These are phyloP conservation scores for Anthonomus grandis DNA, from an alignment of 1,140 invertebrate species.

Conservation along the genomic window DNA sequence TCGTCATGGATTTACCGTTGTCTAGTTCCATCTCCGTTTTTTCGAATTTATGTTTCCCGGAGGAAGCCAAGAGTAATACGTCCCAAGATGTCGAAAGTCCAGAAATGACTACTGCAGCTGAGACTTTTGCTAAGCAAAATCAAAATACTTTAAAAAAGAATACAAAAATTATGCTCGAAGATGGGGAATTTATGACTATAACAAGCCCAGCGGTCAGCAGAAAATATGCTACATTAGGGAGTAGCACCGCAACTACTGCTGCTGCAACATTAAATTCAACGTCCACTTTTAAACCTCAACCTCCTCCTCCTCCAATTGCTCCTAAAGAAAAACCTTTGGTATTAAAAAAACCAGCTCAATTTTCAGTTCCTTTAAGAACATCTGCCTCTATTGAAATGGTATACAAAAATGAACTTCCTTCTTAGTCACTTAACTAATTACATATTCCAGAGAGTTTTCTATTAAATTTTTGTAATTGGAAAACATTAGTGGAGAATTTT, in stretches of 20 bases:
- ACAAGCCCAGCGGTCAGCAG: slow-evolving; percentile 42
- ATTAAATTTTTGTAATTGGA: no score
- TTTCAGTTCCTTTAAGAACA: slow-evolving; percentile 38
- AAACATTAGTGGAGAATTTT: no score
- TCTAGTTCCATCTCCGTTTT: slow-evolving; percentile 51
- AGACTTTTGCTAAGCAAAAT: slow-evolving; percentile 73
- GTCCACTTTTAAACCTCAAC: slow-evolving; percentile 43
- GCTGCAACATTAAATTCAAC: slow-evolving; percentile 31
- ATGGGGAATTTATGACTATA: slow-evolving; percentile 42
- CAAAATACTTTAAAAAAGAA: slow-evolving; percentile 81
- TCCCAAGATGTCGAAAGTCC: slow-evolving; percentile 58
- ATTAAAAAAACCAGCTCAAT: slow-evolving; percentile 47
- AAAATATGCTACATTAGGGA: slow-evolving; percentile 35
- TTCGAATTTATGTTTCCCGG: slow-evolving; percentile 22
- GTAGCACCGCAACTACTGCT: slow-evolving; percentile 33
- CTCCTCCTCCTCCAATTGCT: no score
- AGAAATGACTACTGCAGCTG: slow-evolving; percentile 69
- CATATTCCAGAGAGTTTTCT: no score
- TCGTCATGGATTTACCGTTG: slow-evolving; percentile 81
- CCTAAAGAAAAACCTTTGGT: slow-evolving; percentile 44
- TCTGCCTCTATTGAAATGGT: slow-evolving; percentile 33
- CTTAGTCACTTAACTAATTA: no score
- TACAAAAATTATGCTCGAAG: slow-evolving; percentile 52
- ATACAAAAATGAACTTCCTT: slow-evolving; percentile 35
- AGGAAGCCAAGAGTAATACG: slow-evolving; percentile 16